Evolutionary conservation across 2,888 invertebrate genomes (phyloP), one percentile per base, ranked within the genome.

Genomic region (Catocala fraxini): DNA sequence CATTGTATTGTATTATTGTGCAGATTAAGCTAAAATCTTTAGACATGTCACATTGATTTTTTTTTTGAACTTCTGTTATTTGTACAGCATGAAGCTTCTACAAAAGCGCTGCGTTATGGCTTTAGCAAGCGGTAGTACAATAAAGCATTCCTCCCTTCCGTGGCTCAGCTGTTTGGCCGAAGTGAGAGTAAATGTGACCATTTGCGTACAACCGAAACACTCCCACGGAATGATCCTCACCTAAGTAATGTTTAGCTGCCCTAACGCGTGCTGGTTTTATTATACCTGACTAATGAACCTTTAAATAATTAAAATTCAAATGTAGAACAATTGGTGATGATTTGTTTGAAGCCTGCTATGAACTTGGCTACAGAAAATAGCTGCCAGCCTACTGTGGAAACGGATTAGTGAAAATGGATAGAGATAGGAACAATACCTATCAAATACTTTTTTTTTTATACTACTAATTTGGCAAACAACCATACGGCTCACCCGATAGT

Each of bases 101-200:
- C 12, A 51, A 10, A 7, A 42, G 0, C 35, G 7, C 54, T 47
- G 43, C 7, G 12, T 12, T 25, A 3, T 55, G 35, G 11, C 15
- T 41, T 45, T 42, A 46, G 54, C 58, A 41, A 61, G 55, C 59
- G 63, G 62, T 65, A 73, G 59, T 79, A 77, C 81, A 83, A 85
- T 87, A 89, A 86, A 85, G 73, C 79, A 79, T 71, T 71, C 76
- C 78, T 83, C 83, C 83, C 80, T 79, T 56, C 69, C 67, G 59
- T 75, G 85, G 71, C 88, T 72, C 91, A 91, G 88, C 86, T 91
- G 91, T 72, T 79, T 66, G 79, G 77, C 72, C 77, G 72, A 73
- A 70, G 74, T 64, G 75, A 80, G 78, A 90, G 90, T 90, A 82
- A 81, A 84, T 82, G 76, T 66, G 70, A 69, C 87, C 87, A 89